Percentiles rank a stretch among this genome's conserved stretches.
phyloP scores from a whole-genome alignment of 2,797 vertebrate genomes.

The Erpetoichthys calabaricus region DNA sequence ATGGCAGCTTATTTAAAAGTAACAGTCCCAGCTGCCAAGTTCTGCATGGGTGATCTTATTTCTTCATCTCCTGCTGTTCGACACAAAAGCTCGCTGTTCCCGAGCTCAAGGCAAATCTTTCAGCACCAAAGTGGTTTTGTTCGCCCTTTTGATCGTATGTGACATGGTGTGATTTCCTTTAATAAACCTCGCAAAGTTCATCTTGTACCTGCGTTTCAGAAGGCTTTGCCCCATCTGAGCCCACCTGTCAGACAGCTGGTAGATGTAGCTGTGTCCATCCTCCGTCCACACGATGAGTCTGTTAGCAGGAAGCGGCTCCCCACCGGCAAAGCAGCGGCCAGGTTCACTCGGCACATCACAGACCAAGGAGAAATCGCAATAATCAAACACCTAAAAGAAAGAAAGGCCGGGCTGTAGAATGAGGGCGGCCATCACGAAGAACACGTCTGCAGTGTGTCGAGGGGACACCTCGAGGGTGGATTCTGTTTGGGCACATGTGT shows the following conservation, averaged over 20 bases:
- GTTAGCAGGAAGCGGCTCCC: conserved; percentile 50
- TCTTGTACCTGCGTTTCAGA: conserved; percentile 53
- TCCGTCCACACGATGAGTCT: conserved; percentile 57
- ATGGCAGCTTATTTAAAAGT: conserved; percentile 13
- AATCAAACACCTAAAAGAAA: conserved; percentile 50
- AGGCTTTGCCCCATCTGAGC: conserved; percentile 42
- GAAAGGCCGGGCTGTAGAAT: not conserved
- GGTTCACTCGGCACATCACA: conserved; percentile 36
- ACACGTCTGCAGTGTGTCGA: not conserved
- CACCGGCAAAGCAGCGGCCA: conserved; percentile 43
- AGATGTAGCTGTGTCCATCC: conserved; percentile 52
- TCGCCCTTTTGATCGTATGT: conserved; percentile 57
- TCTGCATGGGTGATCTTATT: conserved; percentile 58
- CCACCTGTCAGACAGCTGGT: conserved; percentile 72
- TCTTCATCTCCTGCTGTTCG: conserved; percentile 44
- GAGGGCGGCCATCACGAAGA: not conserved
- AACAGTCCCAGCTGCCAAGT: conserved; percentile 52
- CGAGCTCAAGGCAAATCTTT: conserved; percentile 47
- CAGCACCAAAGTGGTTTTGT: conserved; percentile 54
- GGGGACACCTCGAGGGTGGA: not conserved
- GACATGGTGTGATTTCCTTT: conserved; percentile 47
- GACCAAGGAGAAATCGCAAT: conserved; percentile 53
- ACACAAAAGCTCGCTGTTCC: conserved; percentile 48
- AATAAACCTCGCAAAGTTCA: conserved; percentile 53
- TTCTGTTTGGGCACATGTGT: not conserved